A percentile compares a stretch with the other conserved stretches of the same genome.
Conservation (phyloP, 2,113 vertebrate genomes). For the Asarcornis scutulata region DNA sequence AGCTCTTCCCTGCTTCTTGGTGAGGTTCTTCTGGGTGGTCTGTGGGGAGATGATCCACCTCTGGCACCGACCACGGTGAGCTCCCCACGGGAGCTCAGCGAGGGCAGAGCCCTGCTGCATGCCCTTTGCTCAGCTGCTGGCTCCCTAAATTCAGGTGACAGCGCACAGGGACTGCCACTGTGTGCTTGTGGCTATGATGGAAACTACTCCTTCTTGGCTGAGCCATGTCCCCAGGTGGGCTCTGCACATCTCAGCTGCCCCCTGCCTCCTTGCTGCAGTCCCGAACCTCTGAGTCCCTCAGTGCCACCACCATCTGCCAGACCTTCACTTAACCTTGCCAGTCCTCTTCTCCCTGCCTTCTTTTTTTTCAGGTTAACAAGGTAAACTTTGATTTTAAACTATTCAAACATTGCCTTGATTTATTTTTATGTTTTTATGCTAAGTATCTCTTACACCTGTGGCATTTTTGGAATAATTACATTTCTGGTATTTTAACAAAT, state of each 20-base stretch:
- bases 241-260: neutral
- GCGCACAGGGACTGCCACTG: accelerated
- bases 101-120: neutral
- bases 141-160: accelerated
- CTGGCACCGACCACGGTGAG: no score
- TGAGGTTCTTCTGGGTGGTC: neutral
- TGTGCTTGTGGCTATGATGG: neutral
- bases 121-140: accelerated
- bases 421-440: neutral
- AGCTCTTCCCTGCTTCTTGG: neutral
- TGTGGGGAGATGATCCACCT: neutral
- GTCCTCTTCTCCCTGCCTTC: neutral
- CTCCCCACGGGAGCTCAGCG: neutral
- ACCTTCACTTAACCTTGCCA: neutral
- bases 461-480: neutral
- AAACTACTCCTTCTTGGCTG: neutral
- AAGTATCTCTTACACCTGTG: slow-evolving; percentile 11
- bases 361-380: neutral
- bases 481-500: slow-evolving; percentile 14
- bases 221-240: neutral
- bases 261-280: neutral
- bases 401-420: neutral
- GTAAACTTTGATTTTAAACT: neutral
- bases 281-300: accelerated
- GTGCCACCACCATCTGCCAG: neutral